These are phyloP conservation scores for Chaetophractus vellerosus DNA, from an alignment of 2,797 vertebrate genomes.

Conservation along the genomic window DNA sequence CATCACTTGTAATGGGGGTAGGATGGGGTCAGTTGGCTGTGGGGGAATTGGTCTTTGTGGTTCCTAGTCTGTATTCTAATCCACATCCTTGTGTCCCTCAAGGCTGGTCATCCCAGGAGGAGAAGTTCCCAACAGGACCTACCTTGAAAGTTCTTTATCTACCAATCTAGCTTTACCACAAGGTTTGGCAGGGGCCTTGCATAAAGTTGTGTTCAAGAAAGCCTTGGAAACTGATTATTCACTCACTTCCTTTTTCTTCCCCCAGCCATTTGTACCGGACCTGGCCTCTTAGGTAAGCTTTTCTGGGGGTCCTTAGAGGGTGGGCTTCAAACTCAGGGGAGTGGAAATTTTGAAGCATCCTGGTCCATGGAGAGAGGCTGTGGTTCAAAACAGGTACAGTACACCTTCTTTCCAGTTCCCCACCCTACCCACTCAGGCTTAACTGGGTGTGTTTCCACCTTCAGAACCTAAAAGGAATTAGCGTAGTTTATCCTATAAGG, in stretches of 20 bases:
- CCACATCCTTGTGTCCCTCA: not conserved
- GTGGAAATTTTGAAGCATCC: not conserved
- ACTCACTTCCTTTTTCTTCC: not conserved
- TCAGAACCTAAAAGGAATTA: not conserved
- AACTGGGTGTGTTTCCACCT: not conserved
- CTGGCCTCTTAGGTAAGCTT: constrained; percentile 69
- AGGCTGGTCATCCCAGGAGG: not conserved
- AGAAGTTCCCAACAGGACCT: not conserved
- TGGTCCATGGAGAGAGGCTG: not conserved
- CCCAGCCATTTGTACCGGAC: constrained; percentile 64
- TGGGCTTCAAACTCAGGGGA: not conserved
- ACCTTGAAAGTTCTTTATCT: not conserved
- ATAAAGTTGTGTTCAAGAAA: not conserved
- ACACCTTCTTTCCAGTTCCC: not conserved
- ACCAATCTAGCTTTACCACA: not conserved
- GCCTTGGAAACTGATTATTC: not conserved
- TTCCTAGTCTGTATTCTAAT: not conserved
- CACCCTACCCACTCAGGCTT: not conserved
- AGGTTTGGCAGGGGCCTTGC: not conserved
- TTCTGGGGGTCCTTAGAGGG: not conserved
- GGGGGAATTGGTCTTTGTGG: not conserved
- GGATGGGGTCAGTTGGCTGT: not conserved
- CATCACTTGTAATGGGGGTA: not conserved
- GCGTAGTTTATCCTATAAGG: not conserved
- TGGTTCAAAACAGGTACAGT: not conserved